Conservation (phyloP, 1,140 invertebrate species). For the Armadillidium nasatum region DNA sequence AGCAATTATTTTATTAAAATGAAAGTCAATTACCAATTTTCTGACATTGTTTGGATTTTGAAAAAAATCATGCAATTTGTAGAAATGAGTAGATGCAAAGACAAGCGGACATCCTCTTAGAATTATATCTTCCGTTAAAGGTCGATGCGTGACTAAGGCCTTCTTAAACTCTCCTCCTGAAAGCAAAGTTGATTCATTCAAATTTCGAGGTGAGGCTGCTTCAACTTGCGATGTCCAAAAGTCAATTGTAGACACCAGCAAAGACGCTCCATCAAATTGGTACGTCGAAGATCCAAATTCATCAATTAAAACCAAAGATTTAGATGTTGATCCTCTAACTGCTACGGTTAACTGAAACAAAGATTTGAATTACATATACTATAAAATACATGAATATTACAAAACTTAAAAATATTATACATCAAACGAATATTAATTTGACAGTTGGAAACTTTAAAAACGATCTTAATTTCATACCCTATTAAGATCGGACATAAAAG, state of each 20-base stretch:
- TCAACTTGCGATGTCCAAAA: slow-evolving; percentile 4
- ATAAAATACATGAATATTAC: no score
- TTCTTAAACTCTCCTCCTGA: not conserved
- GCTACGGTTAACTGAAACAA: slow-evolving; percentile 63
- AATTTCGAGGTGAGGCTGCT: not conserved
- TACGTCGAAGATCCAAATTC: slow-evolving; percentile 88
- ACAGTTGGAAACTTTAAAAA: no score
- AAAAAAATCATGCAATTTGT: not conserved
- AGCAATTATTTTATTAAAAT: no score
- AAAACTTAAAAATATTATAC: no score
- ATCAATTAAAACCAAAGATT: slow-evolving; percentile 76
- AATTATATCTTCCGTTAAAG: not conserved
- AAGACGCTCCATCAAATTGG: slow-evolving; percentile 65
- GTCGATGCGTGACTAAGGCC: not conserved
- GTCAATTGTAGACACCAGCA: slow-evolving; percentile 52
- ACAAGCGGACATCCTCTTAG: not conserved
- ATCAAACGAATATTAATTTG: no score
- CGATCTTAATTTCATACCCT: slow-evolving; percentile 57
- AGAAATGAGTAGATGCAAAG: not conserved
- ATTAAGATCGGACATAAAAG: slow-evolving; percentile 76
- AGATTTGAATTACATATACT: no score
- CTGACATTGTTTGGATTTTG: not conserved
- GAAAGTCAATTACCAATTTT: not conserved
- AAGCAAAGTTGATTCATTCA: not conserved
- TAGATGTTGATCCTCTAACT: slow-evolving; percentile 58